Conservation (phyloP, 2,797 vertebrate species). For the Tarsius wallacei region DNA sequence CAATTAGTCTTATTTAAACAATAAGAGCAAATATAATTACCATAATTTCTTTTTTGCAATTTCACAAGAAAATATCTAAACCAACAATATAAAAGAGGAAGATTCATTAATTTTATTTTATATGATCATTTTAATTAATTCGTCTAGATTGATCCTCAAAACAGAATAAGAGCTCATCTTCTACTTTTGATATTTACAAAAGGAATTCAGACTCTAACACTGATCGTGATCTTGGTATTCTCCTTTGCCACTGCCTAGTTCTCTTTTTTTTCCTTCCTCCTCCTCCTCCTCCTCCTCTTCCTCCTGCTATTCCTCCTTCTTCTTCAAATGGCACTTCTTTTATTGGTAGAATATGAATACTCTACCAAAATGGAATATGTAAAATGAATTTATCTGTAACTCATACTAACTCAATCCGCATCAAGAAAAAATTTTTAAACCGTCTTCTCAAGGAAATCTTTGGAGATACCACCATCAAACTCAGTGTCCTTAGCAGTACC, state of each 20-base stretch:
- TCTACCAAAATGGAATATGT: background rate
- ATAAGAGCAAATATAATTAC: slow-evolving; percentile 68
- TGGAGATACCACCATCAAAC: background rate
- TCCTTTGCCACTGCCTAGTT: accelerated
- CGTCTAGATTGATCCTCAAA: background rate
- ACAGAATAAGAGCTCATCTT: background rate
- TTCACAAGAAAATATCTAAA: slow-evolving; percentile 63
- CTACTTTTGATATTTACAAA: background rate
- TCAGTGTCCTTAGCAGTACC: background rate
- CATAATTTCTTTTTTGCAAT: slow-evolving; percentile 60
- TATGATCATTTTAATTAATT: slow-evolving; percentile 62
- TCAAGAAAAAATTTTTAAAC: background rate
- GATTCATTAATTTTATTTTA: slow-evolving; percentile 62
- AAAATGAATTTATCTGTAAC: background rate
- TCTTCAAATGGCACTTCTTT: background rate
- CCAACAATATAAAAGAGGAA: slow-evolving; percentile 35
- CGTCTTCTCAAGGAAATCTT: background rate
- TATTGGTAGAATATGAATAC: background rate
- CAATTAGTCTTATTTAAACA: slow-evolving; percentile 71
- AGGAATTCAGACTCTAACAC: accelerated
- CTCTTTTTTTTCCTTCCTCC: background rate
- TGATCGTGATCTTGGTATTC: background rate
- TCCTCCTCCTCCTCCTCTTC: background rate
- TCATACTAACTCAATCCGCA: background rate
- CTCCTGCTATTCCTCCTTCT: background rate